These are phyloP conservation scores for Prionailurus bengalensis DNA, from an alignment of 2,113 vertebrate species.

Conservation along the genomic window DNA sequence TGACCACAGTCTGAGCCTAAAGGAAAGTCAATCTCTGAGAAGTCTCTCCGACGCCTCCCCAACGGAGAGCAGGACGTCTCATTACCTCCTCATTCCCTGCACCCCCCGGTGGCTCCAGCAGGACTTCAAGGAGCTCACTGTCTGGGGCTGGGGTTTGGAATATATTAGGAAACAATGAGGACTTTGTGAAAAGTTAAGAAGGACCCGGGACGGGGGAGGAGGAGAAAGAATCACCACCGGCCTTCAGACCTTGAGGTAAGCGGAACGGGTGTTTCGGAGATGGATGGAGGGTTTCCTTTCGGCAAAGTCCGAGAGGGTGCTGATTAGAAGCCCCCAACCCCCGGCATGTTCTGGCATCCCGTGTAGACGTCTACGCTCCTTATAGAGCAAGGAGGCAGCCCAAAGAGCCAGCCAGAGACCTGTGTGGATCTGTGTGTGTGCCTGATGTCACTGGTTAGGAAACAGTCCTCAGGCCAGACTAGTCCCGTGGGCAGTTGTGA, in stretches of 20 bases:
- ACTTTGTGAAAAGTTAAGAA: neutral
- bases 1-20: accelerated
- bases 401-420: neutral
- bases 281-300: accelerated
- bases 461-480: neutral
- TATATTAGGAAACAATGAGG: accelerated
- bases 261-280: neutral
- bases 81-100: too few relatives aligned
- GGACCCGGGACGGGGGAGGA: too few relatives aligned
- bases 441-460: neutral
- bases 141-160: too few relatives aligned
- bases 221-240: too few relatives aligned
- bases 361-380: accelerated
- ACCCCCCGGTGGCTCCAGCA: neutral
- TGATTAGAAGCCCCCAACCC: neutral
- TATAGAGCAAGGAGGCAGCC: neutral
- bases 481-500: neutral
- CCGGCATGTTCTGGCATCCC: too few relatives aligned
- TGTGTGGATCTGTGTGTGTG: neutral
- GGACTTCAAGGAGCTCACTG: accelerated
- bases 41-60: accelerated
- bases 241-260: too few relatives aligned
- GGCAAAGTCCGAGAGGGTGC: neutral
- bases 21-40: neutral
- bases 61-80: neutral